Conservation (phyloP, 2,113 vertebrate species). For the Sisor rabdophorus region DNA sequence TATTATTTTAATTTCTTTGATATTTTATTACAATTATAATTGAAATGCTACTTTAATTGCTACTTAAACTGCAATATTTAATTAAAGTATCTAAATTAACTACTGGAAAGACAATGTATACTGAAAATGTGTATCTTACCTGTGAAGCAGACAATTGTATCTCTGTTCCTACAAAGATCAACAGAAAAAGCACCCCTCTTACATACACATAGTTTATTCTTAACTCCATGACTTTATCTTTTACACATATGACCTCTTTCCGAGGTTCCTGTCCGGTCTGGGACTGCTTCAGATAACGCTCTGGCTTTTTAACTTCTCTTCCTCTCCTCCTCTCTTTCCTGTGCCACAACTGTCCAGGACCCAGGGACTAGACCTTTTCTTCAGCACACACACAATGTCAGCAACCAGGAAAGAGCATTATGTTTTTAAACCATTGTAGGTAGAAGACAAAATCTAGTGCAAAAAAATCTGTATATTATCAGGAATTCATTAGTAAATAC, state of each 20-base stretch:
- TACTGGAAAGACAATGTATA: neutral
- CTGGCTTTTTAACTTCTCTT: conserved; percentile 44
- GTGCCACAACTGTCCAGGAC: neutral
- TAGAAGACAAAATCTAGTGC: neutral
- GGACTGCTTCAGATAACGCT: neutral
- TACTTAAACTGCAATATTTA: no score
- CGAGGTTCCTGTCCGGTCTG: conserved; percentile 31
- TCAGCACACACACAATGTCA: neutral
- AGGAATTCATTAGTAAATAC: neutral
- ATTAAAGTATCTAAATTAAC: neutral
- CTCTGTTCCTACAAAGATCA: conserved; percentile 30
- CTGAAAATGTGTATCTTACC: conserved; percentile 22
- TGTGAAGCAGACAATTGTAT: neutral
- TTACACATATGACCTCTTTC: conserved; percentile 1
- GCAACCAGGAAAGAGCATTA: conserved; percentile 26
- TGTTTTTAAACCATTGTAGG: neutral
- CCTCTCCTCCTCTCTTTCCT: conserved; percentile 42
- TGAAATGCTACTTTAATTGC: no score
- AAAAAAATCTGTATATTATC: neutral
- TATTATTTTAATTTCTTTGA: no score
- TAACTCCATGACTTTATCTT: conserved; percentile 22
- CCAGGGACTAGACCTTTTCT: conserved; percentile 5
- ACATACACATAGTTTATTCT: conserved; percentile 13
- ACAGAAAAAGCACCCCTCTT: conserved; percentile 10
- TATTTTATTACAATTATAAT: no score